Conservation (phyloP, 23 tunicate species). For the Halocynthia roretzi region DNA sequence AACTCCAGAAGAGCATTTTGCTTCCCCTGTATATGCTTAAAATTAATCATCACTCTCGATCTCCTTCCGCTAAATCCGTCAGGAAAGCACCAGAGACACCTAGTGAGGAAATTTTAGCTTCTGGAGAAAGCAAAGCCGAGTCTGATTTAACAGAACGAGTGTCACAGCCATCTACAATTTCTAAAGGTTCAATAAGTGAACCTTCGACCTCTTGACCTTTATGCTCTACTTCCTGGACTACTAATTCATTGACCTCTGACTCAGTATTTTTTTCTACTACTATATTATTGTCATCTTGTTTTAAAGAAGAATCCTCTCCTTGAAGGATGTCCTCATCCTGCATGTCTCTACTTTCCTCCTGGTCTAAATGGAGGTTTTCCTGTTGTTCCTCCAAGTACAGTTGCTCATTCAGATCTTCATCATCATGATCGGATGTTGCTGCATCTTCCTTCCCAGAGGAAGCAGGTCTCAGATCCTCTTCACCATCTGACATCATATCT, state of each 20-base stretch:
- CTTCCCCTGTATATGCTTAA: too few species aligned
- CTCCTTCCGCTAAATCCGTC: constrained; percentile 44
- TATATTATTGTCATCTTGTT: neutral
- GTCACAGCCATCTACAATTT: constrained; percentile 11
- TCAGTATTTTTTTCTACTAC: neutral
- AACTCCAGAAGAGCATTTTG: too few species aligned
- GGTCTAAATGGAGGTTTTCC: neutral
- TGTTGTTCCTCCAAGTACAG: neutral
- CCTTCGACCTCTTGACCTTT: neutral
- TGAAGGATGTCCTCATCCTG: too few species aligned
- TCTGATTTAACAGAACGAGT: constrained; percentile 55
- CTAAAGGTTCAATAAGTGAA: neutral
- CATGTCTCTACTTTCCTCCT: too few species aligned
- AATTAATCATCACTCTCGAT: neutral
- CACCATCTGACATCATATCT: constrained; percentile 38
- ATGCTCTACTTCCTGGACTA: neutral
- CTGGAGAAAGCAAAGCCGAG: constrained; percentile 24
- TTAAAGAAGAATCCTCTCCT: too few species aligned
- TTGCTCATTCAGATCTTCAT: constrained; percentile 6
- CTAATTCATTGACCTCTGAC: constrained; percentile 1
- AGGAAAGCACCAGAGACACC: constrained; percentile 25
- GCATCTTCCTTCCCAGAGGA: constrained; percentile 54
- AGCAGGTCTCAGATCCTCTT: constrained; percentile 9
- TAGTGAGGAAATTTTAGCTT: constrained; percentile 46
- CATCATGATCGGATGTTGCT: constrained; percentile 74